Percentiles rank a stretch among this genome's conserved stretches.
These are phyloP conservation scores for Muscicapa striata DNA, from an alignment of 2,797 vertebrate genomes.

Conservation along the genomic window DNA sequence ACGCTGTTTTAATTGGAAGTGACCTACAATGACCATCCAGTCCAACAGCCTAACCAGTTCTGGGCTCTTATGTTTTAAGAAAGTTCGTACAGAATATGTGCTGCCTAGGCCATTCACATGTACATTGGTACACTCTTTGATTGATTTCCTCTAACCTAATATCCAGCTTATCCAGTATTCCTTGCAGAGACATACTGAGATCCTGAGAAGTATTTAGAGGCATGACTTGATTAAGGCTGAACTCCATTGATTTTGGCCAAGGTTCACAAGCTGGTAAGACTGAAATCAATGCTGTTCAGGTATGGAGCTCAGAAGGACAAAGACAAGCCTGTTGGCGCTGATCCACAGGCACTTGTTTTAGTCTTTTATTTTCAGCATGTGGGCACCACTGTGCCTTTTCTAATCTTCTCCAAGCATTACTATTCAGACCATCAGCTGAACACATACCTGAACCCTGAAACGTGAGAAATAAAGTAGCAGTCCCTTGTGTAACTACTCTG, in stretches of 20 bases:
- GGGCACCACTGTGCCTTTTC: background rate
- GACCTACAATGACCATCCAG: background rate
- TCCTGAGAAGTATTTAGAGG: background rate
- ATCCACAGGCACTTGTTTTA: background rate
- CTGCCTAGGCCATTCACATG: background rate
- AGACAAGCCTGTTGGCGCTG: background rate
- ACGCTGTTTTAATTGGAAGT: background rate
- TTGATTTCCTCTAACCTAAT: background rate
- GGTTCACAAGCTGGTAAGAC: background rate
- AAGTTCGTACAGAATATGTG: background rate
- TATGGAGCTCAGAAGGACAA: background rate
- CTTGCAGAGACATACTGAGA: background rate
- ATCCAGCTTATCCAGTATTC: background rate
- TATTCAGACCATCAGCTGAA: background rate
- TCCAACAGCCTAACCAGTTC: background rate
- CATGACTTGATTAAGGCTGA: background rate
- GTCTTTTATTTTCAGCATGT: background rate
- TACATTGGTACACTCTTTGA: background rate
- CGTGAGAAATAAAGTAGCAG: background rate
- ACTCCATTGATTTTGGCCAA: background rate
- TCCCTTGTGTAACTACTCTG: background rate
- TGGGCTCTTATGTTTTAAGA: background rate
- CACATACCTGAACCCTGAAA: background rate
- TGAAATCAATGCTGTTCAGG: background rate
- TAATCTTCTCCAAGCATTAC: background rate